These are phyloP conservation scores for Pycnomerus fuliginosus DNA, from an alignment of 2,888 invertebrate species.

Conservation along the genomic window DNA sequence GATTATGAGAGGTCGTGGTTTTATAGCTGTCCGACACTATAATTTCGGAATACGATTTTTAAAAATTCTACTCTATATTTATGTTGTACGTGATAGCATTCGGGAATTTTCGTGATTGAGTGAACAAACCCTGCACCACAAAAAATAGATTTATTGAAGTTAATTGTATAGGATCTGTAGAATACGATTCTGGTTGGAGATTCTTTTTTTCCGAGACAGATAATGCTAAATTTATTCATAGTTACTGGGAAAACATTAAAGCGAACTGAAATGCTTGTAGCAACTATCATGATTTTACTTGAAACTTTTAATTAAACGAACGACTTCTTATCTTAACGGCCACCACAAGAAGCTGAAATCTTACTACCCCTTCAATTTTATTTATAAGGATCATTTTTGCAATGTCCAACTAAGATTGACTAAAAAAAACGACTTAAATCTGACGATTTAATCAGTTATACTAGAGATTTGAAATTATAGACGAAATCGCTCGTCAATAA, in stretches of 20 bases:
- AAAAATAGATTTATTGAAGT: conserved; percentile 13
- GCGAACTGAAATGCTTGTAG: conserved; percentile 30
- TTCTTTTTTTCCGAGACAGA: conserved; percentile 11
- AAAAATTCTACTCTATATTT: conserved; percentile 47
- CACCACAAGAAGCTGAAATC: too few relatives aligned
- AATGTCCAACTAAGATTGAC: too few relatives aligned
- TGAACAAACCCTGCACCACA: conserved; percentile 4
- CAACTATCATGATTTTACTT: conserved; percentile 39
- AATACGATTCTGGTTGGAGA: not conserved
- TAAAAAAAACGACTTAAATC: not conserved
- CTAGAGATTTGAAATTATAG: too few relatives aligned
- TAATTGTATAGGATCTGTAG: conserved; percentile 10
- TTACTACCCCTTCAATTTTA: too few relatives aligned
- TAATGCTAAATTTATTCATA: conserved; percentile 41
- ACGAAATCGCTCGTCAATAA: too few relatives aligned
- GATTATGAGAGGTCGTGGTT: conserved; percentile 38
- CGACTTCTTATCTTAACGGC: conserved; percentile 19
- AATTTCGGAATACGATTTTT: conserved; percentile 49
- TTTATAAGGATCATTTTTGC: too few relatives aligned
- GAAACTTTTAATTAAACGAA: conserved; percentile 41
- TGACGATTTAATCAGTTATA: too few relatives aligned
- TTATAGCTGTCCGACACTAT: conserved; percentile 45
- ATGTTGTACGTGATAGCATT: conserved; percentile 47
- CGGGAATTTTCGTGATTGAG: conserved; percentile 21
- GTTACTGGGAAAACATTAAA: conserved; percentile 46